Evolutionary conservation across 2,113 vertebrate species (phyloP).

Genomic region (Eulemur rufifrons): DNA sequence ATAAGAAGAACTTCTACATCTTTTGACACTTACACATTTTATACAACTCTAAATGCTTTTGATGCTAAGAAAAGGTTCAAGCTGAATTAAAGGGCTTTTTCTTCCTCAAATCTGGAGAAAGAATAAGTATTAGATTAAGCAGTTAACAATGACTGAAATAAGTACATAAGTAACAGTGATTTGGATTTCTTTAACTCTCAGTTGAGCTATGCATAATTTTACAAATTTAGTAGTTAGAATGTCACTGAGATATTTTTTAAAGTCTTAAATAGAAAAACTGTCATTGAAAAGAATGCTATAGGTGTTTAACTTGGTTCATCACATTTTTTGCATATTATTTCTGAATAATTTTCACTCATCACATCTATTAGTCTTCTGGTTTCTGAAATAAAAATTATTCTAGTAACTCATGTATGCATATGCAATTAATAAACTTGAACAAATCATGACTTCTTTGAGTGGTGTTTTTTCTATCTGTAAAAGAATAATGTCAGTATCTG

Average conservation of each 20-base stretch:
- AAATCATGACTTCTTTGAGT: neutral
- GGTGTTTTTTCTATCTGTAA: neutral
- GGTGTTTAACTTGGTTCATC: neutral
- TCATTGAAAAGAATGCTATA: neutral
- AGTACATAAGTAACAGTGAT: neutral
- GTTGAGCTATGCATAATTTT: neutral
- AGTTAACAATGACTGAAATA: neutral
- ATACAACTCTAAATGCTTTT: neutral
- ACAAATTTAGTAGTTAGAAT: neutral
- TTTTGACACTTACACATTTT: neutral
- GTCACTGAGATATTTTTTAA: neutral
- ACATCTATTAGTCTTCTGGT: neutral
- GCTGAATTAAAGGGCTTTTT: neutral
- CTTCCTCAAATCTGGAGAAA: neutral
- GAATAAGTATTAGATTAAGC: neutral
- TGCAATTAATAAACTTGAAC: neutral
- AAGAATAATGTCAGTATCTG: neutral
- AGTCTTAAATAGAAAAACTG: neutral
- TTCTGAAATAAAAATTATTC: neutral
- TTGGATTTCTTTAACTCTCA: neutral
- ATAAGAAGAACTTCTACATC: neutral
- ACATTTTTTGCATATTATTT: neutral
- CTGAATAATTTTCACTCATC: neutral
- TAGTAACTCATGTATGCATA: neutral
- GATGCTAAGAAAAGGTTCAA: neutral